A percentile compares a stretch with the other conserved stretches of the same genome.
These are phyloP conservation scores for Hirundichthys speculiger DNA, from an alignment of 2,113 vertebrate genomes.

Conservation along the genomic window DNA sequence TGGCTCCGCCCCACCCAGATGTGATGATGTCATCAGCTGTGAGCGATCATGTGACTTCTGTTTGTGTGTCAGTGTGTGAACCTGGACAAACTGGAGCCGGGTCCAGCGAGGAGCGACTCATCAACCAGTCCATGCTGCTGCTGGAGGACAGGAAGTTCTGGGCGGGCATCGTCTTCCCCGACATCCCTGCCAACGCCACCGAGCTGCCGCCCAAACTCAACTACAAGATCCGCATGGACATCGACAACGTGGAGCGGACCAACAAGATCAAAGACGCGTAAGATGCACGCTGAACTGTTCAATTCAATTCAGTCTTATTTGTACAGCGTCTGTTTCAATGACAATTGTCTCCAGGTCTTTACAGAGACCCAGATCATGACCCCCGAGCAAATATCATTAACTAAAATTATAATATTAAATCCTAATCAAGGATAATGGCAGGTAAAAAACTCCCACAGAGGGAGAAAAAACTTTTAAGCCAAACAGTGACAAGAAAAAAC, in stretches of 20 bases:
- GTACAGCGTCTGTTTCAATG: too few species aligned
- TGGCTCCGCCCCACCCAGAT: neutral
- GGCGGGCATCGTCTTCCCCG: constrained; percentile 93
- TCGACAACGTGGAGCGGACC: constrained; percentile 97
- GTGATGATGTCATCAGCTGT: neutral
- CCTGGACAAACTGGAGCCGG: constrained; percentile 92
- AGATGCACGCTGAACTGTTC: too few species aligned
- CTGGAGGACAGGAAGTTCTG: constrained; percentile 95
- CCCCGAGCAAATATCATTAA: too few species aligned
- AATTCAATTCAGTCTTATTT: too few species aligned
- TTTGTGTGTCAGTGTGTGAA: constrained; percentile 88
- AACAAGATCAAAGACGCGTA: constrained; percentile 99
- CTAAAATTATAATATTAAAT: too few species aligned
- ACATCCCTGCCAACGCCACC: constrained; percentile 77
- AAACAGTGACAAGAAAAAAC: too few species aligned
- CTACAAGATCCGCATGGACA: constrained; percentile 99
- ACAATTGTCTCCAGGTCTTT: too few species aligned
- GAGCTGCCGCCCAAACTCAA: constrained; percentile 88
- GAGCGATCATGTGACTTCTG: neutral
- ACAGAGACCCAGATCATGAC: too few species aligned
- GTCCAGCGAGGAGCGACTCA: constrained; percentile 86
- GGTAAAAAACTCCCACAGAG: too few species aligned
- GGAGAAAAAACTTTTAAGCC: too few species aligned
- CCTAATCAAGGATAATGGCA: too few species aligned
- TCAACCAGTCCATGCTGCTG: constrained; percentile 90